These are phyloP conservation scores for Ridgeia piscesae DNA, from an alignment of 1,140 invertebrate species.

Conservation along the genomic window DNA sequence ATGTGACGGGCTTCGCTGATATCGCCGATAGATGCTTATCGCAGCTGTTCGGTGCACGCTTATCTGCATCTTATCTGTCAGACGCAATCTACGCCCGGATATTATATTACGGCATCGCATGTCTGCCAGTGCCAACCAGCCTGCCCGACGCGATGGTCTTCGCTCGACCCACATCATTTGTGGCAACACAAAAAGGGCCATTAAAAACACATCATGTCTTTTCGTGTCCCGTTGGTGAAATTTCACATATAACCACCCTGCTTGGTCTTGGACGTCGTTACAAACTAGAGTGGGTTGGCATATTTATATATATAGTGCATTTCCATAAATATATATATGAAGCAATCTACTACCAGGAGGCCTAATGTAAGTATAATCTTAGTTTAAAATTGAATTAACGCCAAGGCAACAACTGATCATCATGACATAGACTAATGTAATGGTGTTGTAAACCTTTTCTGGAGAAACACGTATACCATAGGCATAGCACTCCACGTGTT, in stretches of 20 bases:
- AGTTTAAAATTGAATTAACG: too few species aligned
- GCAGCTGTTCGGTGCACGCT: background rate
- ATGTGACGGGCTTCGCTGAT: background rate
- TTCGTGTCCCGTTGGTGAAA: background rate
- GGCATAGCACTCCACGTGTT: too few species aligned
- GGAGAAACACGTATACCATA: too few species aligned
- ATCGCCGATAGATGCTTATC: constrained; percentile 4
- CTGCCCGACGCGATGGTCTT: background rate
- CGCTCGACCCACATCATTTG: background rate
- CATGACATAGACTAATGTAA: too few species aligned
- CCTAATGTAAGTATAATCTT: background rate
- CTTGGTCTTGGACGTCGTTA: background rate
- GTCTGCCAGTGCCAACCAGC: background rate
- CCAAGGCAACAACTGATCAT: too few species aligned
- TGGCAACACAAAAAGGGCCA: background rate
- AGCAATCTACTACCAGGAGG: background rate
- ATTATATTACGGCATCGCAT: constrained; percentile 5
- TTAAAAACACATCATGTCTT: background rate
- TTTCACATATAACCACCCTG: background rate
- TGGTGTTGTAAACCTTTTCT: too few species aligned
- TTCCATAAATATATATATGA: too few species aligned
- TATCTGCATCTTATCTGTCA: constrained; percentile 1
- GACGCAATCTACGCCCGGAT: constrained; percentile 3
- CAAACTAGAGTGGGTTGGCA: background rate
- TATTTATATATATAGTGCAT: too few species aligned